Conservation (phyloP, 2,888 invertebrate genomes). For the Temnothorax unifasciatus region DNA sequence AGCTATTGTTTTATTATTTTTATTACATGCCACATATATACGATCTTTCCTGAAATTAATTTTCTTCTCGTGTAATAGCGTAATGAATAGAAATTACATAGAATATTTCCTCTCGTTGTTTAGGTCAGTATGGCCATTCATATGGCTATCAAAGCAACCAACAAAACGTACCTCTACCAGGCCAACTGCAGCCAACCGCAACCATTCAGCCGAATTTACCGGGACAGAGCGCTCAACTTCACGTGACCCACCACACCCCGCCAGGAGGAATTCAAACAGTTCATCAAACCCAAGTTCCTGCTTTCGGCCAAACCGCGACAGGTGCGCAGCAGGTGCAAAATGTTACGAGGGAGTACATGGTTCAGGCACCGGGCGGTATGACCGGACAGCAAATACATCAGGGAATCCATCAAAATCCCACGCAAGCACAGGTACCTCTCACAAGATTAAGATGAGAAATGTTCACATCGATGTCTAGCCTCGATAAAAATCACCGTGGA, state of each 20-base stretch:
- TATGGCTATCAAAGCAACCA: constrained; percentile 80
- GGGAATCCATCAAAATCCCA: constrained; percentile 76
- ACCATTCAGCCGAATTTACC: constrained; percentile 82
- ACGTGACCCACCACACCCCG: constrained; percentile 84
- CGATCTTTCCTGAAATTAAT: not conserved
- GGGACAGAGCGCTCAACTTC: constrained; percentile 84
- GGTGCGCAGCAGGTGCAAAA: constrained; percentile 78
- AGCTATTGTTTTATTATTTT: not conserved
- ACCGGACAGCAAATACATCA: constrained; percentile 79
- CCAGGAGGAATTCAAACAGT: constrained; percentile 84
- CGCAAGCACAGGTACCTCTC: constrained; percentile 74
- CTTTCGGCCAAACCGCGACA: constrained; percentile 78
- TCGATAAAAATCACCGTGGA: not conserved
- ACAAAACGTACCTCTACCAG: constrained; percentile 82
- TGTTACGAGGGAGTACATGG: constrained; percentile 80
- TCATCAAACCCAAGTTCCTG: constrained; percentile 83
- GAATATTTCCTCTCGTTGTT: not conserved
- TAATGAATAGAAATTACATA: constrained; percentile 2
- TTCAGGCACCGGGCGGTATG: constrained; percentile 77
- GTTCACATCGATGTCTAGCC: not conserved
- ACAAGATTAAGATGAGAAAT: not conserved
- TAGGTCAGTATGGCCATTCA: constrained; percentile 80
- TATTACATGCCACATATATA: no score
- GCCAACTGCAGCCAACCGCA: constrained; percentile 81
- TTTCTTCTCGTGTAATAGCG: not conserved